phyloP scores from a whole-genome alignment of 2,113 vertebrate genomes.

The Fregata magnificens region DNA sequence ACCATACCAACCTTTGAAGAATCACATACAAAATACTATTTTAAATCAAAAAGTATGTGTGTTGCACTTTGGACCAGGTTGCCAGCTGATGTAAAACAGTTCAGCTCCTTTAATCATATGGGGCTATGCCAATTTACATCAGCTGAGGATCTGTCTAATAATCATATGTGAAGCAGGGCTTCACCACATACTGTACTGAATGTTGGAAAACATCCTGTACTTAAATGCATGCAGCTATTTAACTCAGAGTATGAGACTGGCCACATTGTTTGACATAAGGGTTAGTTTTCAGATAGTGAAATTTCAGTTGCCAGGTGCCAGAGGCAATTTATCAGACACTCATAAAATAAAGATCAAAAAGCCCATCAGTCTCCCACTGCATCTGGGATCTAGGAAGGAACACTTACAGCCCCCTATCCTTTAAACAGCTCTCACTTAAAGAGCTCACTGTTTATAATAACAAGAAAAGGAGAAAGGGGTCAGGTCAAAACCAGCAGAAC shows the following conservation, averaged over 20 bases:
- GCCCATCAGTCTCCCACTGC: conserved; percentile 72
- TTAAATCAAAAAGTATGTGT: conserved; percentile 67
- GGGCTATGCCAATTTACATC: conserved; percentile 51
- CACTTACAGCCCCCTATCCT: conserved; percentile 75
- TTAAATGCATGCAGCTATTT: conserved; percentile 51
- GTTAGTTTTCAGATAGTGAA: conserved; percentile 81
- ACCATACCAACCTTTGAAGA: conserved; percentile 51
- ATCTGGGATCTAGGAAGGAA: conserved; percentile 83
- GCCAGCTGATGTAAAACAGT: conserved; percentile 59
- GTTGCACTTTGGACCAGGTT: conserved; percentile 32
- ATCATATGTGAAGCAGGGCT: conserved; percentile 34
- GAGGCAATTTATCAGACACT: conserved; percentile 81
- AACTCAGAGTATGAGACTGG: conserved; percentile 51
- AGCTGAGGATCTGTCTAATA: conserved; percentile 57
- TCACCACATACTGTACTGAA: conserved; percentile 53
- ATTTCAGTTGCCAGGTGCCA: conserved; percentile 84
- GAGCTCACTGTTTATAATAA: conserved; percentile 89
- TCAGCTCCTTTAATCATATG: conserved; percentile 46
- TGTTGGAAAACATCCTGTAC: conserved; percentile 61
- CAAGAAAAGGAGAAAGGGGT: conserved; percentile 82
- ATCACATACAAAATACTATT: conserved; percentile 39
- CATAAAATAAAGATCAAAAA: conserved; percentile 86
- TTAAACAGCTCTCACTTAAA: conserved; percentile 88
- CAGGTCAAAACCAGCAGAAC: conserved; percentile 78
- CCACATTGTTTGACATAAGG: conserved; percentile 80